Base-by-base conservation (phyloP, 2,797 vertebrate species). In the Echiichthys vipera region DNA sequence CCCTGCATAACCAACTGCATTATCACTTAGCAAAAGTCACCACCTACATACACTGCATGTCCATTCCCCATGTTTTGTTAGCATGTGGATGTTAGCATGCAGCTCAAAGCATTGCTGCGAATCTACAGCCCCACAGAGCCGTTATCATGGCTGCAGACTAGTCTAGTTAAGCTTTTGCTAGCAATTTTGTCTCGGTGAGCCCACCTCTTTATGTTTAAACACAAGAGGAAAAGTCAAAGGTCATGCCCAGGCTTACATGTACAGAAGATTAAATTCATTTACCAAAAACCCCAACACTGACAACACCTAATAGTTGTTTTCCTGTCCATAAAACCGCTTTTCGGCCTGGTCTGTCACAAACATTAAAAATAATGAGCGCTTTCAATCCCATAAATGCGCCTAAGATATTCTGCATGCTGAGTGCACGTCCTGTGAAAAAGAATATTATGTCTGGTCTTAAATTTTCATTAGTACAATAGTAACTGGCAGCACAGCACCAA, bases 391-490 rank as follows among this genome's bases (percentile, higher is more conserved):
- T 92, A 89, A 93, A 91, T 79, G 88, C 78, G 69, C 86, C 87
- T 80, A 78, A 93, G 88, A 88, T 91, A 92, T 93, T 94, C 85
- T 90, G 88, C 93, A 92, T 84, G 90, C 91, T 93, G 89, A 51
- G 89, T 84, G 84, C 88, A 90, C 89, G 92, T 93, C 90, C 90
- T 91, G 79, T 90, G 84, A 93, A 88, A 89, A 83, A 84, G 89
- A 85, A 92, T 94, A 95, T 95, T 93, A 90, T 66, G 91, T 93
- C 94, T 95, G 92, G 91, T 93, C 94, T 91, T 91, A 91, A 94
- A 93, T 92, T 91, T 94, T 93, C 94, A 95, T 95, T 95, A 96
- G 96, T 82, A 90, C 93, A 95, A 95, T 93, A 92, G 94, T 92
- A 93, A 95, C 94, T 88, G 92, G 94, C 93, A 86, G 93, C 91